These are phyloP conservation scores for Phrynocephalus forsythii DNA, from an alignment of 2,797 vertebrate genomes.

Conservation along the genomic window DNA sequence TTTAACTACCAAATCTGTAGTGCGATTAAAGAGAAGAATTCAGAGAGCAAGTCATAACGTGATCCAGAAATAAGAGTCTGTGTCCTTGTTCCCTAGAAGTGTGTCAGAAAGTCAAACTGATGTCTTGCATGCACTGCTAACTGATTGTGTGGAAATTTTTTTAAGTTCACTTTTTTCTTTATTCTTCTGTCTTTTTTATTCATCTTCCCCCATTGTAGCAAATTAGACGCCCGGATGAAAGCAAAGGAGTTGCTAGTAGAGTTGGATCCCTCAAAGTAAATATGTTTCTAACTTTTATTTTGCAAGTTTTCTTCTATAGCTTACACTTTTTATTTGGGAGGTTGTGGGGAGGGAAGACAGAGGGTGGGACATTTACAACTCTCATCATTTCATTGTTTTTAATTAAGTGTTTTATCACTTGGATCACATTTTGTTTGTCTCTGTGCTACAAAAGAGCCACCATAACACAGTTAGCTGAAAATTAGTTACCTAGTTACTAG, in stretches of 20 bases:
- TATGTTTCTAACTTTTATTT: conserved; percentile 87
- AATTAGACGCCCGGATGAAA: conserved; percentile 88
- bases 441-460: conserved; percentile 83
- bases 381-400: conserved; percentile 80
- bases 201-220: conserved; percentile 90
- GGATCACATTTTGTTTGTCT: conserved; percentile 82
- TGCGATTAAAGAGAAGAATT: conserved; percentile 55
- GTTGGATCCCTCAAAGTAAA: conserved; percentile 90
- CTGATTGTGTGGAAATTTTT: conserved; percentile 82
- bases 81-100: conserved; percentile 78
- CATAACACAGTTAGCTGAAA: conserved; percentile 79
- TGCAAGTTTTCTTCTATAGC: conserved; percentile 83
- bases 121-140: conserved; percentile 85
- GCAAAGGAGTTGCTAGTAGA: conserved; percentile 89
- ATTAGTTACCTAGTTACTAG: conserved; percentile 75
- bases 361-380: conserved; percentile 80
- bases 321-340: conserved; percentile 78
- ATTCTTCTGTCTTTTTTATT: conserved; percentile 89
- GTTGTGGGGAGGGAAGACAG: conserved; percentile 76
- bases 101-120: conserved; percentile 78
- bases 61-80: conserved; percentile 70
- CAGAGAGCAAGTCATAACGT: conserved; percentile 55
- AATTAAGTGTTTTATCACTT: conserved; percentile 79
- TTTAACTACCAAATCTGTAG: conserved; percentile 63
- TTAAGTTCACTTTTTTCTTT: conserved; percentile 87